Evolutionary conservation across 2,888 invertebrate genomes (phyloP).

Genomic region (Acronicta psi): DNA sequence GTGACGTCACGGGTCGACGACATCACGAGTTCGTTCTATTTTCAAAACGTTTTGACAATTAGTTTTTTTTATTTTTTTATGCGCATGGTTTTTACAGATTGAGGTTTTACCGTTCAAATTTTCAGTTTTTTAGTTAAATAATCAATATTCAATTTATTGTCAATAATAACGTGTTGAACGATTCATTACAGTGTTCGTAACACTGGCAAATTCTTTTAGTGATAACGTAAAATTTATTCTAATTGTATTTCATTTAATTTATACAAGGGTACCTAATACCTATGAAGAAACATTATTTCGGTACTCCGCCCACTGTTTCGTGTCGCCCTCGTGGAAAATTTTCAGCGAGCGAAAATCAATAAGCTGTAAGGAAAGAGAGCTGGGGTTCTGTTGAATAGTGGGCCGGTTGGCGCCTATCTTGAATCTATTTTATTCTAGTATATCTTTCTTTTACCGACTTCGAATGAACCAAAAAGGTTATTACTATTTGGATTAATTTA

Average conservation of each 20-base stretch:
- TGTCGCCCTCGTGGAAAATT: conserved; percentile 31
- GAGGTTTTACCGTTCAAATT: not conserved
- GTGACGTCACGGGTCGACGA: conserved; percentile 75
- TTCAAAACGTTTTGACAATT: conserved; percentile 45
- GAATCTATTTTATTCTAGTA: conserved; percentile 8
- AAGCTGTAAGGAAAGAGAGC: conserved; percentile 25
- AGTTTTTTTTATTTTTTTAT: conserved; percentile 12
- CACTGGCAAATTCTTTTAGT: not conserved
- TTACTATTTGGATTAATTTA: too few species aligned
- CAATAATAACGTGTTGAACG: too few species aligned
- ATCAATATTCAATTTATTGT: not conserved
- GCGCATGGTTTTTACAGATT: not conserved
- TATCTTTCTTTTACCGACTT: not conserved
- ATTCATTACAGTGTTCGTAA: not conserved
- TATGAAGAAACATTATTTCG: conserved; percentile 12
- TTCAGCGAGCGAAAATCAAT: conserved; percentile 44
- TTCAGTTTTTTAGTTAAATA: too few species aligned
- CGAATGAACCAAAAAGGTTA: too few species aligned
- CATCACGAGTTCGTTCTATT: conserved; percentile 60
- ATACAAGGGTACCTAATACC: conserved; percentile 1
- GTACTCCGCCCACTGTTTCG: conserved; percentile 27
- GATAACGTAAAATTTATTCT: not conserved
- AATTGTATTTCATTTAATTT: conserved; percentile 19
- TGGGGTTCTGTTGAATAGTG: conserved; percentile 23
- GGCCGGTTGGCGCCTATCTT: conserved; percentile 21